phyloP scores from a whole-genome alignment of 2,797 vertebrate species.

The Schizothorax lantsangensis region DNA sequence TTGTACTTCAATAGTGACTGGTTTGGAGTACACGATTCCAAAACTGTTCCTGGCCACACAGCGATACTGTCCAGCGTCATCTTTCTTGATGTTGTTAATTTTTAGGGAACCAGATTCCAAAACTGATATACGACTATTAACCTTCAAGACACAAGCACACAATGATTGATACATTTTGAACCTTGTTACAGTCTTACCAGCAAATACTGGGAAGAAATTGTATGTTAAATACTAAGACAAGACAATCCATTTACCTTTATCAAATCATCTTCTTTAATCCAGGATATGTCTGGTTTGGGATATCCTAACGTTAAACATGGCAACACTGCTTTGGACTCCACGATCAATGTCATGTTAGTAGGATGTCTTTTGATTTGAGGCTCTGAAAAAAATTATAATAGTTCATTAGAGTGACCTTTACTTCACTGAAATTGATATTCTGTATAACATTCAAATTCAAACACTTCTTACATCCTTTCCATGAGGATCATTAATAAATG shows the following conservation, averaged over 20 bases:
- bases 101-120: conserved; percentile 93
- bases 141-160: conserved; percentile 69
- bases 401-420: background rate
- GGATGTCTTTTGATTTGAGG: conserved; percentile 96
- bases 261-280: conserved; percentile 93
- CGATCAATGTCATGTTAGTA: conserved; percentile 86
- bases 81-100: conserved; percentile 92
- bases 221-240: background rate
- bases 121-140: conserved; percentile 87
- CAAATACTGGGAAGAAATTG: background rate
- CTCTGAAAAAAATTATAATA: conserved; percentile 75
- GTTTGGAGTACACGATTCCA: conserved; percentile 90
- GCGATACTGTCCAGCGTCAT: conserved; percentile 93
- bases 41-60: conserved; percentile 96
- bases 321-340: conserved; percentile 93
- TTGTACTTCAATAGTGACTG: conserved; percentile 90
- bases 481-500: background rate
- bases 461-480: background rate
- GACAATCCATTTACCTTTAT: conserved; percentile 80
- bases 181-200: background rate
- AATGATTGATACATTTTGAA: background rate
- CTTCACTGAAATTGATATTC: background rate
- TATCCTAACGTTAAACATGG: conserved; percentile 94
- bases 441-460: background rate
- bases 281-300: conserved; percentile 94